phyloP scores from a whole-genome alignment of 1,140 invertebrate genomes.

The Drosophila miranda region DNA sequence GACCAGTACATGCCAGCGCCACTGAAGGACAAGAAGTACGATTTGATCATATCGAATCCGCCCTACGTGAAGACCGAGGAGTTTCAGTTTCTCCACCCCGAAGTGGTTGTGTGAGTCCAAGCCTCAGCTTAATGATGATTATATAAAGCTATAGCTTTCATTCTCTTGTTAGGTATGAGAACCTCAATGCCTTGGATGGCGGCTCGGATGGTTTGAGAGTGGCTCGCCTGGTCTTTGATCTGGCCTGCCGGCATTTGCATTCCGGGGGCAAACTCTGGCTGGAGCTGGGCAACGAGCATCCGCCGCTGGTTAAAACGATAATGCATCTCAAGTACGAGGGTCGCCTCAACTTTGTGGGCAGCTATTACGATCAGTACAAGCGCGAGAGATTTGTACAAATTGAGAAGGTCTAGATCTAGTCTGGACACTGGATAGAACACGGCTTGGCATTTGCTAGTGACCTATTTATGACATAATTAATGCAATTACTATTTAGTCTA shows the following conservation, averaged over 20 bases:
- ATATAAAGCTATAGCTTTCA: conserved; percentile 8
- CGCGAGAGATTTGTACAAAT: conserved; percentile 85
- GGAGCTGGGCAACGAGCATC: conserved; percentile 85
- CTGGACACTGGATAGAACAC: not conserved
- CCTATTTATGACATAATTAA: conserved; percentile 36
- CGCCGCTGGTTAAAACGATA: conserved; percentile 83
- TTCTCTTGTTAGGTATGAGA: conserved; percentile 84
- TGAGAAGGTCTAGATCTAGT: conserved; percentile 73
- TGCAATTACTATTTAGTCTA: conserved; percentile 60
- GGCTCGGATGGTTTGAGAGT: conserved; percentile 85
- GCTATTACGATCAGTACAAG: conserved; percentile 84
- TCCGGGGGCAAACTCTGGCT: conserved; percentile 84
- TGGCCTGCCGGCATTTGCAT: conserved; percentile 83
- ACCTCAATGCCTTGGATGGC: conserved; percentile 85
- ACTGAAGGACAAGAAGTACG: conserved; percentile 82
- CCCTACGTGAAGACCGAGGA: conserved; percentile 85
- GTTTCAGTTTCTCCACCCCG: conserved; percentile 84
- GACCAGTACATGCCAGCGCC: conserved; percentile 68
- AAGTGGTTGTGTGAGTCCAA: conserved; percentile 85
- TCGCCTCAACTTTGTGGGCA: conserved; percentile 82
- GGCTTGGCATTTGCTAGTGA: conserved; percentile 11
- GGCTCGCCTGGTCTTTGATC: conserved; percentile 84
- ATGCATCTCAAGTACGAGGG: conserved; percentile 82
- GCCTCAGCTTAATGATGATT: too few species aligned
- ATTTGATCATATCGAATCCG: conserved; percentile 87